Evolutionary conservation across 2,888 invertebrate species (phyloP).

Genomic region (Pelosia muscerda): DNA sequence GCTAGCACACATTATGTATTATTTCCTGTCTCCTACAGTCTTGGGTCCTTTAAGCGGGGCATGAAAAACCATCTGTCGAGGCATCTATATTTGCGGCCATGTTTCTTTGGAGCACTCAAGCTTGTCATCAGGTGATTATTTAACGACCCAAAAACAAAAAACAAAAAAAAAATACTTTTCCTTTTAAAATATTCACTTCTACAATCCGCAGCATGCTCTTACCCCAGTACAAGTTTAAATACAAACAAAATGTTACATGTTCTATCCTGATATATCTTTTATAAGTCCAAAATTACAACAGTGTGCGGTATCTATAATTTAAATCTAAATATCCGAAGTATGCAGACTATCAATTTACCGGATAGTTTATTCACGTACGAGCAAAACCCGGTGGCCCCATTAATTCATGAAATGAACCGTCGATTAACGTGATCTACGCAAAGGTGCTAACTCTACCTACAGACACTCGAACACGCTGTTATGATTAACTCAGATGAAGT

Average conservation of each 20-base stretch:
- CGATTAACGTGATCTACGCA: conserved; percentile 59
- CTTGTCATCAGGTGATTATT: too few relatives aligned
- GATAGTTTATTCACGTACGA: conserved; percentile 50
- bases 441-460: conserved; percentile 45
- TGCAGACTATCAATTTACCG: conserved; percentile 37
- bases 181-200: neutral
- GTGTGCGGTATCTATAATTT: neutral
- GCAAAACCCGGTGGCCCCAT: conserved; percentile 42
- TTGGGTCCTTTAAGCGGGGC: too few relatives aligned
- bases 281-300: conserved; percentile 7
- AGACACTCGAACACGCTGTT: conserved; percentile 49
- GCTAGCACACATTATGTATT: too few relatives aligned
- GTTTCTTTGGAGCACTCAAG: too few relatives aligned
- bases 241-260: neutral
- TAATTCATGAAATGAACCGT: conserved; percentile 58
- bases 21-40: too few relatives aligned
- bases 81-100: too few relatives aligned
- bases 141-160: too few relatives aligned
- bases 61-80: too few relatives aligned
- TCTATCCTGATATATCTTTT: neutral
- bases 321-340: conserved; percentile 27
- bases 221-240: neutral
- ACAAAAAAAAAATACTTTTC: too few relatives aligned
- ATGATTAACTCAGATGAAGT: conserved; percentile 54
- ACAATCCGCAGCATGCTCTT: neutral